Base-by-base conservation (phyloP, 2,797 vertebrate genomes). In the Syndactyla subalaris region DNA sequence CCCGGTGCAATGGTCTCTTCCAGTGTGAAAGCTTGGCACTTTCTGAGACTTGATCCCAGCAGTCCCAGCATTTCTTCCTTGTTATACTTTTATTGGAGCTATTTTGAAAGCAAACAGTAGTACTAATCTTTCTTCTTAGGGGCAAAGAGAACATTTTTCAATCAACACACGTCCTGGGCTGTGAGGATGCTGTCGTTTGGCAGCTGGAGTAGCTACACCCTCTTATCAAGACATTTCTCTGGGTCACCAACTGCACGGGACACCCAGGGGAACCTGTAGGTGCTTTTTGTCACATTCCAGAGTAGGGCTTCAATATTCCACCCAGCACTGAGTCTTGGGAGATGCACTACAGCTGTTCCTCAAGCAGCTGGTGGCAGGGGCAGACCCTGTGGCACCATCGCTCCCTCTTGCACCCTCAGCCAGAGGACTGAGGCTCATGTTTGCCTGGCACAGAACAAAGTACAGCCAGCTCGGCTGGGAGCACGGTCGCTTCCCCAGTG, bases 391-490 rank as follows among this genome's bases (percentile, higher is more conserved):
- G 36, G 26, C 52, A 54, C 48, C 66, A 6, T 26, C 1, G 3
- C 34, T 80, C 26, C 24, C 59, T 14, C 10, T 19, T 5, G 11
- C 41, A 34, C 29, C 32, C 49, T 65, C 1, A 2, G 54, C 36
- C 38, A 9, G 34, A 68, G 46, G 14, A 59, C 41, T 6, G 49
- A 49, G 55, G 23, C 24, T 79, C 0, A 0, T 67, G 67, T 88
- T 86, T 94, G 84, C 68, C 38, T 57, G 71, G 39, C 2, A 4
- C 78, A 58, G 78, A 62, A 20, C 73, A 58, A 77, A 78, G 62
- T 48, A 51, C 52, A 59, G 24, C n/a, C 46, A 46, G 39, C 30
- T 54, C 2, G 0, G 4, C 1, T 0, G 1, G 76, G 61, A 93
- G 36, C 30, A 20, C 34, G 43, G 39, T 5, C 0, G 0, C 46